Conservation (phyloP, 2,797 vertebrate species). For the Neosalanx taihuensis region DNA sequence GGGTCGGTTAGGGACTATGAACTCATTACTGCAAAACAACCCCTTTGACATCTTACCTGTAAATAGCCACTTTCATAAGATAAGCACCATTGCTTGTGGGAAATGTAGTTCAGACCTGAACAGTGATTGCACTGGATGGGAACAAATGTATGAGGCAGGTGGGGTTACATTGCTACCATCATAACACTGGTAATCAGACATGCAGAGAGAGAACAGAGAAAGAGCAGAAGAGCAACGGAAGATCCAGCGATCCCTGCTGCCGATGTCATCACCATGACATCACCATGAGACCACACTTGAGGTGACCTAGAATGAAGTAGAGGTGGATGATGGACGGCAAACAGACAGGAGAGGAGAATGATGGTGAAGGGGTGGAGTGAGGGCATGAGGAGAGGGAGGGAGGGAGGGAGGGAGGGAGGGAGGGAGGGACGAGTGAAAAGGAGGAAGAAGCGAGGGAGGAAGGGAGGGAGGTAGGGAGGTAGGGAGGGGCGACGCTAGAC, state of each 20-base stretch:
- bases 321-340: too few species aligned
- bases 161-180: constrained; percentile 25
- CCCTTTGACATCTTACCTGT: constrained; percentile 44
- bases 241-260: not conserved
- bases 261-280: too few species aligned
- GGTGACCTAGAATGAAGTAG: too few species aligned
- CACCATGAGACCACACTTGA: not conserved
- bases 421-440: not conserved
- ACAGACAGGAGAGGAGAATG: not conserved
- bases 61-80: constrained; percentile 40
- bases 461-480: not conserved
- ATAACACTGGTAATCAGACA: not conserved
- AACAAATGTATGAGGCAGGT: constrained; percentile 11
- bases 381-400: not conserved
- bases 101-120: constrained; percentile 63
- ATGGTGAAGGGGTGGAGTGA: not conserved
- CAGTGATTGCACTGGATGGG: constrained; percentile 41
- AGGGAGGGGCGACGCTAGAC: not conserved
- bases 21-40: not conserved
- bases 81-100: constrained; percentile 63
- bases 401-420: not conserved
- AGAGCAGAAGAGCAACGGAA: not conserved
- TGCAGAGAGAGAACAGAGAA: not conserved
- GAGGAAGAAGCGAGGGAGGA: constrained; percentile 3
- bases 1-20: not conserved